A percentile compares a stretch with the other conserved stretches of the same genome.
phyloP scores from a whole-genome alignment of 2,797 vertebrate genomes.

The Sebastes ruberrimus region DNA sequence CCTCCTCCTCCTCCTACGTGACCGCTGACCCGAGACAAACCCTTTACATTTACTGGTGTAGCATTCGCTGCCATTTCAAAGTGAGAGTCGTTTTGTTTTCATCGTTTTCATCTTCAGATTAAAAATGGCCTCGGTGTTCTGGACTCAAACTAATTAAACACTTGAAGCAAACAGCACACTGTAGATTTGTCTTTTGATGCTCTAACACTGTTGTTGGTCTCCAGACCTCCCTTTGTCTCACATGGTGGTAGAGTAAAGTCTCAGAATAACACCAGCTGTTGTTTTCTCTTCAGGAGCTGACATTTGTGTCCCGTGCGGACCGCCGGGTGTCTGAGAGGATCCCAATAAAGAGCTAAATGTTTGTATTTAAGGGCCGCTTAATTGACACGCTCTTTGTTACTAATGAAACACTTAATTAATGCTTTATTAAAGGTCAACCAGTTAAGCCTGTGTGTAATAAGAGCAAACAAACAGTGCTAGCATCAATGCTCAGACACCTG shows the following conservation, averaged over 20 bases:
- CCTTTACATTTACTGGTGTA: neutral
- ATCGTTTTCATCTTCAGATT: neutral
- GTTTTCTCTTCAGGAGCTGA: neutral
- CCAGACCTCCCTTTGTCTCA: neutral
- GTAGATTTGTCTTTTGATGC: neutral
- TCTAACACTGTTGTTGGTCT: no score
- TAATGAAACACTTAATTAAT: neutral
- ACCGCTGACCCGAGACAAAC: neutral
- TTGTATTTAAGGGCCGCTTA: neutral
- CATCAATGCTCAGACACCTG: neutral
- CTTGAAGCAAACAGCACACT: neutral
- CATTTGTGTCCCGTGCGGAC: neutral
- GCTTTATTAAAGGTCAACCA: neutral
- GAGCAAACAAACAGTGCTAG: neutral
- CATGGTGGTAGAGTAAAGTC: neutral
- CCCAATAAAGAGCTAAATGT: neutral
- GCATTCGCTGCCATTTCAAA: neutral
- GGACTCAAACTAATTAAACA: neutral
- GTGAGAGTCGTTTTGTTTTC: neutral
- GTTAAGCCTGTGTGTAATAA: neutral
- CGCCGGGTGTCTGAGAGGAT: neutral
- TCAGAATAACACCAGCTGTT: neutral
- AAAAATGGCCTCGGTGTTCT: accelerated
- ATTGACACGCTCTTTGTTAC: neutral
- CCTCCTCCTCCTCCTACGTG: neutral